phyloP scores from a whole-genome alignment of 1,140 invertebrate species.

The Acromyrmex echinatior region DNA sequence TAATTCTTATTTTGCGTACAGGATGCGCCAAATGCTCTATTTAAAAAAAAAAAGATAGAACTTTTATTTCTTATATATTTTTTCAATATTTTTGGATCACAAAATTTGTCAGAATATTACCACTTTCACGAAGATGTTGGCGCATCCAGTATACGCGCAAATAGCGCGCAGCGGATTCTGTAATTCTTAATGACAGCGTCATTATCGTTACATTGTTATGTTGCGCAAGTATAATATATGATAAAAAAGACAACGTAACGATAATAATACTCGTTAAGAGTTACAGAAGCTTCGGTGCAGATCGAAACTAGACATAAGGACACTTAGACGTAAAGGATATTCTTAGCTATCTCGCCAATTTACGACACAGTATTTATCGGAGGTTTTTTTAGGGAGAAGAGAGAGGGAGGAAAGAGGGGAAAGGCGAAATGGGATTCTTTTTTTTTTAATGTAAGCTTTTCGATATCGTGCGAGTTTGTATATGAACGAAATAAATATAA shows the following conservation, averaged over 20 bases:
- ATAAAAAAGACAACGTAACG: no score
- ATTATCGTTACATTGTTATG: no score
- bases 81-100: slow-evolving; percentile 29
- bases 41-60: neutral
- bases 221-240: no score
- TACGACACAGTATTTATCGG: slow-evolving; percentile 83
- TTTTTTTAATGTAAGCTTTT: slow-evolving; percentile 51
- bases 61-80: slow-evolving; percentile 9
- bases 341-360: slow-evolving; percentile 80
- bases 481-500: slow-evolving; percentile 67
- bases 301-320: slow-evolving; percentile 68
- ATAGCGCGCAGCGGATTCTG: slow-evolving; percentile 13
- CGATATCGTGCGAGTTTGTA: slow-evolving; percentile 69
- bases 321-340: slow-evolving; percentile 73
- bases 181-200: no score
- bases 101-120: neutral
- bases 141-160: slow-evolving; percentile 11
- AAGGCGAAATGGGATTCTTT: slow-evolving; percentile 12
- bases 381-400: slow-evolving; percentile 60
- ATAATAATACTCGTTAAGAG: no score
- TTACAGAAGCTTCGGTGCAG: slow-evolving; percentile 39
- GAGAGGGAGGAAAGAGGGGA: neutral
- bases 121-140: neutral
- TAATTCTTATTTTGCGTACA: neutral
- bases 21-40: slow-evolving; percentile 15